Evolutionary conservation across 2,797 vertebrate species (phyloP).

Genomic region (Bradypodion pumilum): DNA sequence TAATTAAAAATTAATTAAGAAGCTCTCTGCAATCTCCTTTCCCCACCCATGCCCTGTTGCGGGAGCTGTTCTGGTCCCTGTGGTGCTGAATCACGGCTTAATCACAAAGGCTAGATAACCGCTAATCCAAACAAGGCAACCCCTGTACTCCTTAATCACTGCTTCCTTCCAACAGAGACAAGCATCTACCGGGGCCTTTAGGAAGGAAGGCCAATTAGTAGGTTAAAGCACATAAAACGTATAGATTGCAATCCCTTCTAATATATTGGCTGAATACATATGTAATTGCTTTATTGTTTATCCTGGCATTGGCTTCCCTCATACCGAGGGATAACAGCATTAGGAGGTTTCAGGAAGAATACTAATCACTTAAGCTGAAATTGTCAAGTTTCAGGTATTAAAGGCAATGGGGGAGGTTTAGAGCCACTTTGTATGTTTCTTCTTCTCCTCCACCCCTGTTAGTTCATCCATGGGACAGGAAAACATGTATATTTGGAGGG

Average conservation of each 20-base stretch:
- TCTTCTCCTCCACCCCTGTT: no score
- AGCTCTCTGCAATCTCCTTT: slow-evolving; percentile 58
- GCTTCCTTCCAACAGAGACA: slow-evolving; percentile 34
- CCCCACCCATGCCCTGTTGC: slow-evolving; percentile 31
- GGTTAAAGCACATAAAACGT: slow-evolving; percentile 36
- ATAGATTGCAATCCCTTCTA: slow-evolving; percentile 36
- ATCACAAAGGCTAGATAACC: slow-evolving; percentile 31
- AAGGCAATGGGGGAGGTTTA: slow-evolving; percentile 46
- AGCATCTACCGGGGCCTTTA: slow-evolving; percentile 22
- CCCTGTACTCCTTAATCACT: slow-evolving; percentile 19
- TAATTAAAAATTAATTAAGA: slow-evolving; percentile 79
- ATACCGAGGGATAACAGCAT: slow-evolving; percentile 21
- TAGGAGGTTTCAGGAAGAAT: slow-evolving; percentile 28
- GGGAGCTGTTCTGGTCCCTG: slow-evolving; percentile 73
- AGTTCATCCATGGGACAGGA: background rate
- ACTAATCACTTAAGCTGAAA: slow-evolving; percentile 50
- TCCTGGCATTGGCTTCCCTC: slow-evolving; percentile 14
- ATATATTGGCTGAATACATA: slow-evolving; percentile 44
- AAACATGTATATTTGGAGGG: background rate
- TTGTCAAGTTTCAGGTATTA: slow-evolving; percentile 49
- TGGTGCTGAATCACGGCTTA: slow-evolving; percentile 72
- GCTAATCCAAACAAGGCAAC: slow-evolving; percentile 37
- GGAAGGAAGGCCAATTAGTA: slow-evolving; percentile 41
- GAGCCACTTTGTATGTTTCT: background rate
- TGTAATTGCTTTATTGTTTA: slow-evolving; percentile 53